phyloP scores from a whole-genome alignment of 2,113 vertebrate genomes.

The Megalops atlanticus region DNA sequence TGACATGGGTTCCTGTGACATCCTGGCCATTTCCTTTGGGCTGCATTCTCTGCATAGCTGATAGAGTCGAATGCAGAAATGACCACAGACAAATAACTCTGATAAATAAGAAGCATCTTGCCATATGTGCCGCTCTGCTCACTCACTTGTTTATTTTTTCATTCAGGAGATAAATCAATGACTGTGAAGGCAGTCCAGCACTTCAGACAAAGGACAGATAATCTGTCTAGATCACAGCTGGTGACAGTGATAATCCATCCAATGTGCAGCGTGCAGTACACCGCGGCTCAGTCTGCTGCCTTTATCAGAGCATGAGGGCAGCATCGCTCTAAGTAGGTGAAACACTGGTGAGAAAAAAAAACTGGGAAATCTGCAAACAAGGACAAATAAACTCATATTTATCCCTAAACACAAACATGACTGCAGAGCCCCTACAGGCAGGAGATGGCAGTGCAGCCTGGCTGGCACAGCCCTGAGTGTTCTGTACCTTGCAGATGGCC shows the following conservation, averaged over 20 bases:
- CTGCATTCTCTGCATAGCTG: too few species aligned
- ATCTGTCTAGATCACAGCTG: conserved; percentile 69
- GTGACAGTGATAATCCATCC: conserved; percentile 72
- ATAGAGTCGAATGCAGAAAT: too few species aligned
- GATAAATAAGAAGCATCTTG: background rate
- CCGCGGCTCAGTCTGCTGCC: conserved; percentile 43
- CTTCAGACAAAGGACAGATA: conserved; percentile 38
- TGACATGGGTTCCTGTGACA: background rate
- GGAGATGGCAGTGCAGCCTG: conserved; percentile 33
- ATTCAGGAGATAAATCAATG: conserved; percentile 63
- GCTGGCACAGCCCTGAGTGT: conserved; percentile 37
- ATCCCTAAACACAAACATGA: background rate
- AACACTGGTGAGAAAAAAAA: conserved; percentile 20
- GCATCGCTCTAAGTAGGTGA: conserved; percentile 50
- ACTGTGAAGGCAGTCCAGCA: conserved; percentile 56
- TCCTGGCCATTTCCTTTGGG: too few species aligned
- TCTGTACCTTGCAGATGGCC: conserved; percentile 24
- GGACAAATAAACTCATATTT: conserved; percentile 50
- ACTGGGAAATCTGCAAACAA: conserved; percentile 51
- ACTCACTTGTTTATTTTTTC: conserved; percentile 43
- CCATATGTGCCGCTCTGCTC: conserved; percentile 3
- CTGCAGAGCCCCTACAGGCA: conserved; percentile 44
- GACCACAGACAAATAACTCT: conserved; percentile 7
- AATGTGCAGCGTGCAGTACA: conserved; percentile 54
- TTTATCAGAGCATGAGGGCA: conserved; percentile 39